Evolutionary conservation across 2,888 invertebrate species (phyloP).

Genomic region (Calameuta pallipes): DNA sequence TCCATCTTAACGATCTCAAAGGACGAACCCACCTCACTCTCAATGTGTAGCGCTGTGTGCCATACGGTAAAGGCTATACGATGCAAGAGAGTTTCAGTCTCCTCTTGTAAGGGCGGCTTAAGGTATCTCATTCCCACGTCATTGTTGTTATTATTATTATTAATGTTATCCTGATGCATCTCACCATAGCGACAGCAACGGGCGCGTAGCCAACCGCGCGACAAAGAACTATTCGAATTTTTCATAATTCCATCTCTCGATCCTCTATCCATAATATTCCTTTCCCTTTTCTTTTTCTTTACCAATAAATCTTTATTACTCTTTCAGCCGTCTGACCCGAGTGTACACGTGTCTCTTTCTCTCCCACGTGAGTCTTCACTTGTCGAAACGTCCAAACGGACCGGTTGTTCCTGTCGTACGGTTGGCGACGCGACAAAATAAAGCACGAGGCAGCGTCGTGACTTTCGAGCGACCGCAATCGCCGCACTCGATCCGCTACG

Average conservation of each 20-base stretch:
- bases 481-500: too few species aligned
- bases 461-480: too few species aligned
- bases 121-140: neutral
- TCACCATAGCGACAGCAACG: slow-evolving; percentile 56
- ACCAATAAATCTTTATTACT: slow-evolving; percentile 6
- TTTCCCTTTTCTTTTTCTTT: neutral
- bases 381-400: too few species aligned
- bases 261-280: neutral
- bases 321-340: too few species aligned
- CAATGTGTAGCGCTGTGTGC: slow-evolving; percentile 79
- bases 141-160: slow-evolving; percentile 46
- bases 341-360: too few species aligned
- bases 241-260: slow-evolving; percentile 39
- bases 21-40: slow-evolving; percentile 65
- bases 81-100: slow-evolving; percentile 74
- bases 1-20: too few species aligned
- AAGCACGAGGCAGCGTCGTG: too few species aligned
- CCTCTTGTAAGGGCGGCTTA: slow-evolving; percentile 50
- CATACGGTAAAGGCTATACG: slow-evolving; percentile 80
- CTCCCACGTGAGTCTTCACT: too few species aligned
- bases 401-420: too few species aligned
- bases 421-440: too few species aligned
- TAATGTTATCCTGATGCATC: slow-evolving; percentile 44
- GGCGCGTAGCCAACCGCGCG: slow-evolving; percentile 52
- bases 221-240: slow-evolving; percentile 50